Evolutionary conservation across 2,113 vertebrate genomes (phyloP).

Genomic region (Spilogale gracilis): DNA sequence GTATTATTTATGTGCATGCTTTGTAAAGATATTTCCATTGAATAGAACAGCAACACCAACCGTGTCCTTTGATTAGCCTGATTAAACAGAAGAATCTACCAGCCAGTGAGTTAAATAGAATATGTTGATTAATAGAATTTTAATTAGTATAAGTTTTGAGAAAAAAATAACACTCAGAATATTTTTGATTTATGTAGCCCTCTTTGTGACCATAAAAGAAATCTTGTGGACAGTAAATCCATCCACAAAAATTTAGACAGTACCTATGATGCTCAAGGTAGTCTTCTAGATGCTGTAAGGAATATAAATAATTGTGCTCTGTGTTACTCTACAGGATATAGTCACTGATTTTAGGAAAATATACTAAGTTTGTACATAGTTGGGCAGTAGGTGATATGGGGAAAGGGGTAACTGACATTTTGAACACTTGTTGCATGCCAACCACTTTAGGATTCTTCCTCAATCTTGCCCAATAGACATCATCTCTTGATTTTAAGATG

Average conservation of each 20-base stretch:
- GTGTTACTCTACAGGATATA: neutral
- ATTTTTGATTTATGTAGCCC: neutral
- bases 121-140: conserved; percentile 10
- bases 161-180: neutral
- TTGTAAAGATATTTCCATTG: neutral
- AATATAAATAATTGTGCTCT: neutral
- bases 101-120: neutral
- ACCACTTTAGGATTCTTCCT: neutral
- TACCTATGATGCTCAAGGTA: neutral
- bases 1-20: neutral
- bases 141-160: neutral
- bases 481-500: neutral
- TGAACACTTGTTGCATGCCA: neutral
- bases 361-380: neutral
- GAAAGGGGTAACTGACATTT: neutral
- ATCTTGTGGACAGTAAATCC: neutral
- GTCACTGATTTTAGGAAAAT: neutral
- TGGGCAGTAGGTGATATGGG: neutral
- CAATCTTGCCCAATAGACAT: neutral
- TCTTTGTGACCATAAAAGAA: neutral
- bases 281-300: neutral
- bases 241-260: neutral
- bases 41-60: neutral
- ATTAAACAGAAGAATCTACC: conserved; percentile 28
- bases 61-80: neutral